Percentiles rank a stretch among this genome's conserved stretches.
Evolutionary conservation across 2,888 invertebrate species (phyloP).

Genomic region (Hesperia comma): DNA sequence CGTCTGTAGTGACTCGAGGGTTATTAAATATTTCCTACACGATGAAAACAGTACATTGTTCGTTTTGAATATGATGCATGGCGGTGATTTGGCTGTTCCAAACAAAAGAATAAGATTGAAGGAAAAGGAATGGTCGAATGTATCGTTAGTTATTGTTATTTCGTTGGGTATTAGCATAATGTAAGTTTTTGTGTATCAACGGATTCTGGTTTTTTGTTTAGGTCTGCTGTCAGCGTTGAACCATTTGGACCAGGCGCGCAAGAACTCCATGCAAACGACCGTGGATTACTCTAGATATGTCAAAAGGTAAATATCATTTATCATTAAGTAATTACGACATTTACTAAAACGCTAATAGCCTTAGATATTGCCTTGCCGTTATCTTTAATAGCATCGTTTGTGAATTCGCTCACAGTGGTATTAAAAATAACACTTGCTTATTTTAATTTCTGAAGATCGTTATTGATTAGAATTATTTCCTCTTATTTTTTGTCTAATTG

Average conservation of each 20-base stretch:
- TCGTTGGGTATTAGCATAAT: slow-evolving; percentile 71
- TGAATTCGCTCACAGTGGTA: slow-evolving; percentile 5
- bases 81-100: slow-evolving; percentile 77
- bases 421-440: slow-evolving; percentile 21
- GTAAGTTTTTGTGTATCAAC: slow-evolving; percentile 53
- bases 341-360: slow-evolving; percentile 26
- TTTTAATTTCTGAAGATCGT: slow-evolving; percentile 10
- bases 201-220: slow-evolving; percentile 57
- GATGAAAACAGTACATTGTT: slow-evolving; percentile 80
- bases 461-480: slow-evolving; percentile 16
- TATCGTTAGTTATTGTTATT: slow-evolving; percentile 75
- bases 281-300: slow-evolving; percentile 96
- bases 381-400: slow-evolving; percentile 28
- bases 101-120: slow-evolving; percentile 81
- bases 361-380: slow-evolving; percentile 24
- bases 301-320: slow-evolving; percentile 82
- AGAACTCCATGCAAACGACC: slow-evolving; percentile 86
- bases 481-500: neutral
- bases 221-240: slow-evolving; percentile 79
- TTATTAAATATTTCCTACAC: slow-evolving; percentile 65
- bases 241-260: slow-evolving; percentile 78
- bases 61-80: slow-evolving; percentile 75
- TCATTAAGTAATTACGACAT: slow-evolving; percentile 26
- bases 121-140: slow-evolving; percentile 72
- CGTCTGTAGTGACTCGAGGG: slow-evolving; percentile 54